phyloP scores from a whole-genome alignment of 2,113 vertebrate species.

The Xenopus borealis region DNA sequence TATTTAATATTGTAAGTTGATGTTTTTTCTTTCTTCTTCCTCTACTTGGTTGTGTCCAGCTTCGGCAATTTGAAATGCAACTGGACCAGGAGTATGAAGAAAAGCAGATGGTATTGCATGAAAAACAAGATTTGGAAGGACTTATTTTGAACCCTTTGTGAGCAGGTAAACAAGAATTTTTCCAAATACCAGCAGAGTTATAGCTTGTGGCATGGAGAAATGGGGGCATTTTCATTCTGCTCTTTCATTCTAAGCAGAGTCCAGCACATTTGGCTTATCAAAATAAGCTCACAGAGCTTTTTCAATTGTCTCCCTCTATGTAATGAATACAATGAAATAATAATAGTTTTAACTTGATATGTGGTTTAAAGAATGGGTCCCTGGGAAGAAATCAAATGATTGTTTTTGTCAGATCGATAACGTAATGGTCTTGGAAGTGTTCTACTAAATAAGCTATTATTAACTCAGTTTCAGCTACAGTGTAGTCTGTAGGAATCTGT shows the following conservation, averaged over 20 bases:
- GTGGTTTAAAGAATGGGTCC: not conserved
- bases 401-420: too few species aligned
- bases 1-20: too few species aligned
- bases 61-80: constrained; percentile 93
- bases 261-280: not conserved
- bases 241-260: not conserved
- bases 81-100: constrained; percentile 89
- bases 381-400: too few species aligned
- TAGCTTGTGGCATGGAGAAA: not conserved
- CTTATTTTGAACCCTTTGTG: constrained; percentile 85
- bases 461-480: not conserved
- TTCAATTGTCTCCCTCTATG: not conserved
- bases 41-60: constrained; percentile 59
- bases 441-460: too few species aligned
- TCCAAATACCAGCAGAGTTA: fast-evolving
- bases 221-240: too few species aligned
- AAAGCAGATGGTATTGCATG: constrained; percentile 83
- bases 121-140: constrained; percentile 91
- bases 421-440: too few species aligned
- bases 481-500: not conserved
- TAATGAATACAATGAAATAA: not conserved
- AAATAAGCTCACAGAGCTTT: too few species aligned
- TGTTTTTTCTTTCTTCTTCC: not conserved
- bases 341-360: not conserved
- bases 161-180: constrained; percentile 69